Base-by-base conservation (phyloP, 2,113 vertebrate species). In the Tonatia bakeri region DNA sequence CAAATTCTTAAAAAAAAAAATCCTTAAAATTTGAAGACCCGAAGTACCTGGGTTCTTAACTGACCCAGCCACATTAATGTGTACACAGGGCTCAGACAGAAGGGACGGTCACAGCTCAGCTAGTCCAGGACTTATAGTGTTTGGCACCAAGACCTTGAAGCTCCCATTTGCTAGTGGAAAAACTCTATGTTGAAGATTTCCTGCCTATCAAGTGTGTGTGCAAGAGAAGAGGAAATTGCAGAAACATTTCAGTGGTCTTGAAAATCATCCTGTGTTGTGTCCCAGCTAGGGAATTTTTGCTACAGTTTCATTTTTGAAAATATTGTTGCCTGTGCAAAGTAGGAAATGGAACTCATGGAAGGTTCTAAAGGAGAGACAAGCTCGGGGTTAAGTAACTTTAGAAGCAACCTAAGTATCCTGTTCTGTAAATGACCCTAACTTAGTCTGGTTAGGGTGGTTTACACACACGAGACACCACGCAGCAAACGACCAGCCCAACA, bases 101-200 rank as follows among this genome's bases (percentile, higher is more conserved):
- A 45, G n/a, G 47, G 65, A 50, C 22, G 47, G 43, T 87, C 82
- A 59, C 77, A 54, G 90, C 22, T 85, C 67, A 12, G 2, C 8
- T 54, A 43, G 7, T 24, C 45, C 45, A 54, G 75, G 24, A 67
- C 70, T 79, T 52, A 47, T 10, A 56, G 64, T 43, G 38, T 92
- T 95, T 92, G 87, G 87, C 94, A 92, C 40, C 61, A n/a, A 73
- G 40, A 89, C 54, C 61, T 1, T 5, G 43, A 87, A 36, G 52
- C 43, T 85, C 85, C 40, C 81, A 69, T 75, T 40, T 94, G 87
- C 38, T 81, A 61, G 61, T 86, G 56, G 96, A 93, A 96, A 97
- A 97, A 89, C 19, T 76, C 84, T 14, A 16, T 69, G 43, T 94
- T 38, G 10, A 61, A 79, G 73, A 92, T 47, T 77, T 97, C 77